Conservation (phyloP, 2,888 invertebrate genomes). For the Drosophila setosimentum region DNA sequence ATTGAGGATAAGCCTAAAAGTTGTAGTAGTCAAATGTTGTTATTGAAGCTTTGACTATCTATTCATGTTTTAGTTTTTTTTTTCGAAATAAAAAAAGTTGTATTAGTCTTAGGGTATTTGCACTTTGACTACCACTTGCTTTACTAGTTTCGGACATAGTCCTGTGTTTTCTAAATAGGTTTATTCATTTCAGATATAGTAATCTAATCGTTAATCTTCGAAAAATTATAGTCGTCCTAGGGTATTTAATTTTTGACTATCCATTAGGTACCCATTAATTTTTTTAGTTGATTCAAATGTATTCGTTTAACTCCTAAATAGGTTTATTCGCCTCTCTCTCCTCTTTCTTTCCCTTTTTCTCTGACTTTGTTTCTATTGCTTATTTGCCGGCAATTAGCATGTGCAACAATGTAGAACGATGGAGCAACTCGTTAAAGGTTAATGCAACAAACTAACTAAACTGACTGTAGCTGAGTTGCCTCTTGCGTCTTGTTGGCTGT, state of each 20-base stretch:
- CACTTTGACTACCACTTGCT: not conserved
- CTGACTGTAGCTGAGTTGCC: slow-evolving; percentile 2
- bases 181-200: not conserved
- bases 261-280: not conserved
- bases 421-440: slow-evolving; percentile 18
- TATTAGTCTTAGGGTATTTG: not conserved
- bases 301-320: not conserved
- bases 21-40: not conserved
- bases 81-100: not conserved
- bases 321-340: not conserved
- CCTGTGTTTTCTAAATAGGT: not conserved
- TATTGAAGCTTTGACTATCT: not conserved
- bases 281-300: not conserved
- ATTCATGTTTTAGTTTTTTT: not conserved
- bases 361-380: slow-evolving; percentile 17
- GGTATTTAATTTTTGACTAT: not conserved
- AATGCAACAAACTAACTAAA: slow-evolving; percentile 22
- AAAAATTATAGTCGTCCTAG: not conserved
- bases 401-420: slow-evolving; percentile 62
- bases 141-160: not conserved
- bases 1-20: not conserved
- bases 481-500: slow-evolving; percentile 21
- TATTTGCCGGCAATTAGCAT: slow-evolving; percentile 40
- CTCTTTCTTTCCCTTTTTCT: not conserved
- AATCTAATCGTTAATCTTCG: not conserved